Base-by-base conservation (phyloP, 2,797 vertebrate genomes). In the Schizopygopsis pylzovi region DNA sequence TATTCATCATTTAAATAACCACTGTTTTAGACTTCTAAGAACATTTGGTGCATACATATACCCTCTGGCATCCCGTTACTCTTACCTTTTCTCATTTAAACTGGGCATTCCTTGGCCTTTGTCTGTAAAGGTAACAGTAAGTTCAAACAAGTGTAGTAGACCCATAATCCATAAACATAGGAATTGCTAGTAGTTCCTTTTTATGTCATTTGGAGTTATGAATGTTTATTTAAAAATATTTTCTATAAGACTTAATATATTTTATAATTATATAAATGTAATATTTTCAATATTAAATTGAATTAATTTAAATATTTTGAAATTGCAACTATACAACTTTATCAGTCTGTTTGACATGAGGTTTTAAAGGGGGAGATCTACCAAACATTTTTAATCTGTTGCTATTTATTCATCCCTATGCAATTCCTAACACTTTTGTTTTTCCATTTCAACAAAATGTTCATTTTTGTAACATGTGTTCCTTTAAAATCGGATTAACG, bases 1-100 rank as follows among this genome's bases (percentile, higher is more conserved):
- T 16, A 43, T 76, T 73, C 20, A 65, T 67, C 22, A 76, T 77
- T 43, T 77, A 28, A 83, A 76, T 63, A 63, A 76, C 18, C 56
- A 70, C 49, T n/a, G 63, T 79, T 68, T 83, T 15, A 65, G 43
- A 41, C 15, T 54, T 77, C 9, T 54, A 68, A 67, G 25, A 4
- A 33, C 54, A 82, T 76, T 49, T 18, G 45, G 43, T 65, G 33
- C 52, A 59, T 37, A 37, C 18, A 54, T 28, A 70, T 45, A 22
- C 37, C 22, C 6, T 22, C 37, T 1, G 13, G 41, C 56, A 49
- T 37, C 28, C 11, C 1, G 22, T 49, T 49, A 45, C 71, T 65
- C 43, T 16, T 41, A 22, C n/a, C 16, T 25, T 20, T 83, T 52
- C 1, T 67, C 4, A 20, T 54, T 43, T 9, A 15, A 20, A 43